A percentile compares a stretch with the other conserved stretches of the same genome.
Evolutionary conservation across 2,888 invertebrate species (phyloP).

Genomic region (Athripsodes cinereus): DNA sequence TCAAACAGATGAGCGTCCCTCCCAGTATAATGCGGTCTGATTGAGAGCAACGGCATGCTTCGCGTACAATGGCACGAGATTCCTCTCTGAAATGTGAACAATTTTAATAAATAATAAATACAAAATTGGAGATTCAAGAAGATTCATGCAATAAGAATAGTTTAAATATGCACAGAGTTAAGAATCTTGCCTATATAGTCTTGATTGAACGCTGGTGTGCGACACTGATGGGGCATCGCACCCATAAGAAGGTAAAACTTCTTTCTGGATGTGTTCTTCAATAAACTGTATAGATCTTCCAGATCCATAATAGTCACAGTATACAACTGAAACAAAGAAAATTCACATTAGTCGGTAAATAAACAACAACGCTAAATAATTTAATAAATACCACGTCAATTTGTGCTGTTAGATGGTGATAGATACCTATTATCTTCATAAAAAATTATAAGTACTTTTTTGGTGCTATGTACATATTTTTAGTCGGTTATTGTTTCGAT

Average conservation of each 20-base stretch:
- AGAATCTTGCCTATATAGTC: constrained; percentile 74
- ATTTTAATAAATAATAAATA: too few species aligned
- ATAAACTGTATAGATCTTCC: constrained; percentile 78
- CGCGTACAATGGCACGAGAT: constrained; percentile 71
- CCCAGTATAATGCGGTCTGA: constrained; percentile 74
- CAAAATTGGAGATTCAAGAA: too few species aligned
- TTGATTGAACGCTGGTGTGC: constrained; percentile 81
- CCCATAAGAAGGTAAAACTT: constrained; percentile 79
- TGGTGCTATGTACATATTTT: too few species aligned
- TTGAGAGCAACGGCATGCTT: constrained; percentile 66
- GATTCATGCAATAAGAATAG: too few species aligned
- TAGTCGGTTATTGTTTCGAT: too few species aligned
- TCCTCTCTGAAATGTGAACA: constrained; percentile 58
- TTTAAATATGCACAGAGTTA: too few species aligned
- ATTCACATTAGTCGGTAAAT: constrained; percentile 19
- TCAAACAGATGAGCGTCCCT: constrained; percentile 70
- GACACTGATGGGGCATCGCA: constrained; percentile 70
- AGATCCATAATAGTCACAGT: constrained; percentile 84
- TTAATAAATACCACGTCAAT: too few species aligned
- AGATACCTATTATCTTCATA: too few species aligned
- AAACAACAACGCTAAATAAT: too few species aligned
- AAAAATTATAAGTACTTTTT: too few species aligned
- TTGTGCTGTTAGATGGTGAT: too few species aligned
- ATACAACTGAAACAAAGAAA: constrained; percentile 60
- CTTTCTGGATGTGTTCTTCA: constrained; percentile 73